A percentile compares a stretch with the other conserved stretches of the same genome.
These are phyloP conservation scores for Phymastichus coffea DNA, from an alignment of 1,140 invertebrate species.

Conservation along the genomic window DNA sequence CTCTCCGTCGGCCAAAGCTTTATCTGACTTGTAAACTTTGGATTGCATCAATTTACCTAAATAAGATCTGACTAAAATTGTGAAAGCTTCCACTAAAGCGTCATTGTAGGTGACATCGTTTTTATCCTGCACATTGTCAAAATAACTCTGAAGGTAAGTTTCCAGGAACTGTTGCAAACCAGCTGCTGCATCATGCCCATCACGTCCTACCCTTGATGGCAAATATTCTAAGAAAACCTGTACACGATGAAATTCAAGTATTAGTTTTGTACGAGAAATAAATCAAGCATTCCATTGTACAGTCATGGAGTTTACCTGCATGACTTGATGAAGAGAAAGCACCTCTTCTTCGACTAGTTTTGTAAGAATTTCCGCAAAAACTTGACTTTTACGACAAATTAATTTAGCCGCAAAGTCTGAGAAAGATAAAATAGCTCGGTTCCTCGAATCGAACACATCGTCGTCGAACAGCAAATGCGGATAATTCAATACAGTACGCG, in stretches of 20 bases:
- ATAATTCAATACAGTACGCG: constrained; percentile 49
- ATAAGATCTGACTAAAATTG: constrained; percentile 60
- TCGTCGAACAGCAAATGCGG: constrained; percentile 60
- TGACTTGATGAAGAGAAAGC: constrained; percentile 56
- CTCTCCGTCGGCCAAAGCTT: background rate
- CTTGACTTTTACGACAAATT: constrained; percentile 53
- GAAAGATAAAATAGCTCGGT: constrained; percentile 53
- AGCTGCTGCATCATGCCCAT: constrained; percentile 56
- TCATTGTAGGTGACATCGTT: constrained; percentile 50
- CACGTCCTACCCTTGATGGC: constrained; percentile 59
- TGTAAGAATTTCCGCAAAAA: constrained; percentile 54
- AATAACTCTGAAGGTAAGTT: constrained; percentile 54
- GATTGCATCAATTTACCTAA: constrained; percentile 56
- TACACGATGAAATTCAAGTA: constrained; percentile 28
- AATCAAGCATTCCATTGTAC: too few species aligned
- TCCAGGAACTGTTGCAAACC: constrained; percentile 61
- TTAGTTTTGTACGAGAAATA: too few species aligned
- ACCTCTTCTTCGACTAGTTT: constrained; percentile 51
- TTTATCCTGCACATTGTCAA: constrained; percentile 43
- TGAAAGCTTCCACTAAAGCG: constrained; percentile 57
- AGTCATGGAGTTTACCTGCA: constrained; percentile 47
- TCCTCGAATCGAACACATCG: constrained; percentile 43
- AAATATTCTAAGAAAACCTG: constrained; percentile 61
- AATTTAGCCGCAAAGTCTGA: constrained; percentile 59
- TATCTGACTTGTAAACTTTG: constrained; percentile 40